These are phyloP conservation scores for Vannuccia rotundouncinata DNA, from an alignment of 2,888 invertebrate species.

Conservation along the genomic window DNA sequence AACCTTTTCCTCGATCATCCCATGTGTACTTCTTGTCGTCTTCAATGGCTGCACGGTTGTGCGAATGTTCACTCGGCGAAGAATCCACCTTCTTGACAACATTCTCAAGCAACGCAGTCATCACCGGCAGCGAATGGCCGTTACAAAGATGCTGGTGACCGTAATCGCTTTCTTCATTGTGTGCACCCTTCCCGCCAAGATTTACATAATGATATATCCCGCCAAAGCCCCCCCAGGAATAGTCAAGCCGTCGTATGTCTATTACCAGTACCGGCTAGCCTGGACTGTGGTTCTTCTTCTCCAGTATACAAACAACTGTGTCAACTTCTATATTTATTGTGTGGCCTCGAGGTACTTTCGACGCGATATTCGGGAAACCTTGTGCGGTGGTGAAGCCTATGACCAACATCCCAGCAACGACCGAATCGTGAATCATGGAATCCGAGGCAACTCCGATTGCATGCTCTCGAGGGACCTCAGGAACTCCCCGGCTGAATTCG, in stretches of 20 bases:
- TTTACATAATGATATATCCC: not conserved
- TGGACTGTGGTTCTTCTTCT: slow-evolving; percentile 7
- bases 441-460: too few species aligned
- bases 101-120: not conserved
- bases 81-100: not conserved
- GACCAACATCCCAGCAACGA: too few species aligned
- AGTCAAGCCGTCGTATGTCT: not conserved
- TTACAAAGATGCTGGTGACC: slow-evolving; percentile 18
- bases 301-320: slow-evolving; percentile 11
- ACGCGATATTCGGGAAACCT: not conserved
- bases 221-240: not conserved
- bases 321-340: slow-evolving; percentile 32
- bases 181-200: slow-evolving; percentile 5
- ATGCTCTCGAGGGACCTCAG: too few species aligned
- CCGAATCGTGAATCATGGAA: too few species aligned
- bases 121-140: not conserved
- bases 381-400: too few species aligned
- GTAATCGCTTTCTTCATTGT: slow-evolving; percentile 20
- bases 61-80: not conserved
- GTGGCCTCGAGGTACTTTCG: slow-evolving; percentile 21
- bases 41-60: not conserved
- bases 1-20: not conserved
- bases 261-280: not conserved
- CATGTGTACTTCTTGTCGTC: not conserved
- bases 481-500: too few species aligned